Evolutionary conservation across 2,888 invertebrate genomes (phyloP).

Genomic region (Ryuthela nishihirai): DNA sequence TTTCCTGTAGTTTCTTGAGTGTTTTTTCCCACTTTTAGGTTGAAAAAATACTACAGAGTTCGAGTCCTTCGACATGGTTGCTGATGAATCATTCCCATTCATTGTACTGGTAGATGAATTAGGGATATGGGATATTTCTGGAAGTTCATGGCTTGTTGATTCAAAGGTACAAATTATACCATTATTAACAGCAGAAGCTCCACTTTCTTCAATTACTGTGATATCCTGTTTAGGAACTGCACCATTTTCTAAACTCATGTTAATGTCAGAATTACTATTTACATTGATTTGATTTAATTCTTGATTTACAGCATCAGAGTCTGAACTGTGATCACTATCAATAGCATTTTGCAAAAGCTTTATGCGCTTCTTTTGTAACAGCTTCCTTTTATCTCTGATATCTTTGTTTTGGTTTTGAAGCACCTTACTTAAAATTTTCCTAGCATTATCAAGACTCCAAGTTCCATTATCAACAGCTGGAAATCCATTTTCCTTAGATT

Average conservation of each 20-base stretch:
- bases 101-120: conserved; percentile 3
- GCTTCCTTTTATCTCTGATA: conserved; percentile 17
- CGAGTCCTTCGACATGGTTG: conserved; percentile 3
- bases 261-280: not conserved
- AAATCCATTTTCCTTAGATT: not conserved
- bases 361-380: conserved; percentile 6
- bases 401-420: not conserved
- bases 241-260: not conserved
- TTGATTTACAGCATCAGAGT: conserved; percentile 21
- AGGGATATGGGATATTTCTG: not conserved
- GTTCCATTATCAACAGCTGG: not conserved
- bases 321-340: conserved; percentile 6
- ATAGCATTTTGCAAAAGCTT: conserved; percentile 3
- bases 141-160: not conserved
- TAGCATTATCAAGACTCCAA: not conserved
- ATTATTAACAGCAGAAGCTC: not conserved
- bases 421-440: not conserved
- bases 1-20: conserved; percentile 24
- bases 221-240: not conserved
- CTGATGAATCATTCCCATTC: conserved; percentile 8
- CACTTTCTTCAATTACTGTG: not conserved
- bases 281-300: not conserved
- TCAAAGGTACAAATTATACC: conserved; percentile 1
- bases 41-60: conserved; percentile 16
- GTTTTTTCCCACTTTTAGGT: not conserved